Conservation (phyloP, 2,113 vertebrate species). For the Corythornis cristatus region DNA sequence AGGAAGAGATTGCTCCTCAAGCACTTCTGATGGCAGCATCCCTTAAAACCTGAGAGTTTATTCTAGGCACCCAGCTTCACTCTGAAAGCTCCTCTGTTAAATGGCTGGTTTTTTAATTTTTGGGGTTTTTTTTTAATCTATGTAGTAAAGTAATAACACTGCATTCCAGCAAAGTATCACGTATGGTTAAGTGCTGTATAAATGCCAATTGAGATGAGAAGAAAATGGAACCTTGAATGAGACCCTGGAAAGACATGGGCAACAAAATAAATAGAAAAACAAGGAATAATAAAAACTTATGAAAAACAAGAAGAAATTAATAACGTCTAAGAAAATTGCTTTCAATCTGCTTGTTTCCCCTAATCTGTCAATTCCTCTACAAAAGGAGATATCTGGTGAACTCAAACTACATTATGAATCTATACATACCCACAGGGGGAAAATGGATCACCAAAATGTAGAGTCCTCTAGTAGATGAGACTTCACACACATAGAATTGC, state of each 20-base stretch:
- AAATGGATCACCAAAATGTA: background rate
- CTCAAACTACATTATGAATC: background rate
- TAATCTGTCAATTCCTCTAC: background rate
- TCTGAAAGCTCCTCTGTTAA: background rate
- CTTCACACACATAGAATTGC: background rate
- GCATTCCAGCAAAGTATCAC: background rate
- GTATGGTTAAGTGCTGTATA: background rate
- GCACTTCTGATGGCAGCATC: background rate
- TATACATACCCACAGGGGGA: background rate
- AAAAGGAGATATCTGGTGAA: background rate
- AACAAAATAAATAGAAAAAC: background rate
- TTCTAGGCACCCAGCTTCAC: background rate
- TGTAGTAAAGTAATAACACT: background rate
- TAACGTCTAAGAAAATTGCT: background rate
- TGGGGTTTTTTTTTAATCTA: background rate
- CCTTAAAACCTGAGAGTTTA: background rate
- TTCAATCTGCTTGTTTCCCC: background rate
- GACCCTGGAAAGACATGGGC: background rate
- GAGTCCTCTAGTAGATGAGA: background rate
- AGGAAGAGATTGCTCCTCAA: background rate
- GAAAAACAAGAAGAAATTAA: background rate
- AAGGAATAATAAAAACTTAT: background rate
- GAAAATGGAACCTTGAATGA: background rate
- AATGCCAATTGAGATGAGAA: background rate
- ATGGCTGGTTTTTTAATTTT: background rate